phyloP scores from a whole-genome alignment of 2,113 vertebrate species.

The Sula dactylatra region DNA sequence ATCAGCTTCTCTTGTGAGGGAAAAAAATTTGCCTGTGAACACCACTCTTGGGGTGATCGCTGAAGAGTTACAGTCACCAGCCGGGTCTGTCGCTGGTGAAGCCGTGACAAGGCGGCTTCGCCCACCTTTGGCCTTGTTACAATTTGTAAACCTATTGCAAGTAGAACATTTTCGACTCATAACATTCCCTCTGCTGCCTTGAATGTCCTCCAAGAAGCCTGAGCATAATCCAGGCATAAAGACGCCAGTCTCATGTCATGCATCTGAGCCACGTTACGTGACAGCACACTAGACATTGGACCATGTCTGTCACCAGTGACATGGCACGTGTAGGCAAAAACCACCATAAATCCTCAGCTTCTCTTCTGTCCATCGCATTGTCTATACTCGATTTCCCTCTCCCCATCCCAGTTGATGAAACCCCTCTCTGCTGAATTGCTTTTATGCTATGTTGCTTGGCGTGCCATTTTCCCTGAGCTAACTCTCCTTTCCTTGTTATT shows the following conservation, averaged over 20 bases:
- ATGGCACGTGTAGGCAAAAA: not conserved
- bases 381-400: not conserved
- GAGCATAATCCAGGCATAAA: not conserved
- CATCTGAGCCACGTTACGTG: not conserved
- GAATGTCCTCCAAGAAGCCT: not conserved
- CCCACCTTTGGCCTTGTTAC: not conserved
- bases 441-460: conserved; percentile 20
- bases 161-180: not conserved
- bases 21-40: too few relatives aligned
- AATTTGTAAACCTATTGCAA: not conserved
- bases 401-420: not conserved
- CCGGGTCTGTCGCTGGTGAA: not conserved
- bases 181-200: not conserved
- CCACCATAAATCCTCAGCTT: not conserved
- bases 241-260: not conserved
- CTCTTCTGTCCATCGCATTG: not conserved
- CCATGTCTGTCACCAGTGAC: not conserved
- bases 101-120: fast-evolving
- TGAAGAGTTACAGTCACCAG: not conserved
- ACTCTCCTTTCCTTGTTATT: not conserved
- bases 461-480: not conserved
- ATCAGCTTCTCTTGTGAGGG: not conserved
- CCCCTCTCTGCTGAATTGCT: not conserved
- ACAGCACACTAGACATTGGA: not conserved
- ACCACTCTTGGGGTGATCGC: not conserved